Conservation (phyloP, 1,140 invertebrate species). For the Zaprionus gabonicus region DNA sequence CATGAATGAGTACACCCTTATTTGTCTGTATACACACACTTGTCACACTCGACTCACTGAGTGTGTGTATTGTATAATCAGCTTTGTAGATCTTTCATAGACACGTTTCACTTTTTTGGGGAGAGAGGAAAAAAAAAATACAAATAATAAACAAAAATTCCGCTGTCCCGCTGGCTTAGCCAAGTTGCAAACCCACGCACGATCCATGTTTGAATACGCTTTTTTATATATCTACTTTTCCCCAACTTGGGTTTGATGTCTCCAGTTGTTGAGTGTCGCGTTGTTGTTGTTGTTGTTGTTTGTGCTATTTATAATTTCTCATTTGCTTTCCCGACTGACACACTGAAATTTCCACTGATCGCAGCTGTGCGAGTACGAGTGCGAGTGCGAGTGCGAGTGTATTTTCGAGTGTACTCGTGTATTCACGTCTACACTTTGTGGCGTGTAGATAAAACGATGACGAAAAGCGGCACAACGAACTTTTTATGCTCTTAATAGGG, state of each 20-base stretch:
- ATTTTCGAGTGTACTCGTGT: slow-evolving; percentile 35
- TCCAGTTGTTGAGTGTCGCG: background rate
- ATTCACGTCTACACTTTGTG: slow-evolving; percentile 27
- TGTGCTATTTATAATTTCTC: slow-evolving; percentile 61
- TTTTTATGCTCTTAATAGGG: slow-evolving; percentile 8
- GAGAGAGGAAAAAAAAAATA: background rate
- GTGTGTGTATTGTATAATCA: slow-evolving; percentile 21
- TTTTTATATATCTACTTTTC: background rate
- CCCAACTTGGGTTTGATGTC: background rate
- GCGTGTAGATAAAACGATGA: slow-evolving; percentile 28
- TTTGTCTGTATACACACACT: background rate
- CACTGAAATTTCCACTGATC: slow-evolving; percentile 54
- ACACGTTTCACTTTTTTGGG: slow-evolving; percentile 32
- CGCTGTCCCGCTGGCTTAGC: slow-evolving; percentile 15
- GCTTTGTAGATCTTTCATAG: slow-evolving; percentile 10
- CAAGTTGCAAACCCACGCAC: slow-evolving; percentile 43
- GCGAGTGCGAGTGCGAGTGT: background rate
- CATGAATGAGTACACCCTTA: slow-evolving; percentile 18
- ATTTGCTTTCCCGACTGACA: slow-evolving; percentile 60
- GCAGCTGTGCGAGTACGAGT: slow-evolving; percentile 2
- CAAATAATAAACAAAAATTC: background rate
- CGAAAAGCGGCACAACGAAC: background rate
- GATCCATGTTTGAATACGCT: slow-evolving; percentile 14
- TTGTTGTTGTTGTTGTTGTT: slow-evolving; percentile 27
- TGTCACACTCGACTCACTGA: background rate